Percentiles rank a stretch among this genome's conserved stretches.
Conservation (phyloP, 2,113 vertebrate species). For the Coptodon rendalli region DNA sequence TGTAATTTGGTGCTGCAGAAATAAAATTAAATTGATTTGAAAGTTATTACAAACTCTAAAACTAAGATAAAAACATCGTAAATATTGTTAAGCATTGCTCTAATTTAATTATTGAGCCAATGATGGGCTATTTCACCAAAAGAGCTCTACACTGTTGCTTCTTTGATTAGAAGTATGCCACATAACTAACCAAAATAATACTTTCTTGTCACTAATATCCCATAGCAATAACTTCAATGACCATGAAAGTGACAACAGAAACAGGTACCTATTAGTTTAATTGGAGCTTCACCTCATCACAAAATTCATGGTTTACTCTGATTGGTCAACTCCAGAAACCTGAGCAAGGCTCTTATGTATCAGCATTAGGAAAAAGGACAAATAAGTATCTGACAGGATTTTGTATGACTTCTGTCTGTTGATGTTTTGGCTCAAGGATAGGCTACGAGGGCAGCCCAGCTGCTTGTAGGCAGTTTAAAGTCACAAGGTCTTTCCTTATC, state of each 20-base stretch:
- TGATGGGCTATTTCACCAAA: not conserved
- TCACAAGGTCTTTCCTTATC: not conserved
- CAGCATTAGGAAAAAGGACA: not conserved
- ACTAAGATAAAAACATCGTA: not conserved
- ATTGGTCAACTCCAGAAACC: not conserved
- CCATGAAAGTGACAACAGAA: not conserved
- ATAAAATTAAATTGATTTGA: not conserved
- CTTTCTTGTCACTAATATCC: not conserved
- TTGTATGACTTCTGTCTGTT: not conserved
- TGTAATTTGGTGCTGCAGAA: accelerated
- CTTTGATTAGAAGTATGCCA: accelerated
- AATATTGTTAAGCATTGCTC: not conserved
- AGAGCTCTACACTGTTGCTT: not conserved
- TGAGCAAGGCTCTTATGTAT: not conserved
- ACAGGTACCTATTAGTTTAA: not conserved
- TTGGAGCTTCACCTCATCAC: not conserved
- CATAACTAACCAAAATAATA: not conserved
- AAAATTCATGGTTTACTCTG: not conserved
- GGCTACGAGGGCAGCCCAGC: not conserved
- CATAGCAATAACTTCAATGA: not conserved
- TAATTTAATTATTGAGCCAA: not conserved
- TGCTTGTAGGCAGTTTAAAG: not conserved
- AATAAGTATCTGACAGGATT: not conserved
- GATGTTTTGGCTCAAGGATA: not conserved
- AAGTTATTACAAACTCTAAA: not conserved